Percentiles rank a stretch among this genome's conserved stretches.
Conservation (phyloP, 2,113 vertebrate genomes). For the Leucoraja erinaceus region DNA sequence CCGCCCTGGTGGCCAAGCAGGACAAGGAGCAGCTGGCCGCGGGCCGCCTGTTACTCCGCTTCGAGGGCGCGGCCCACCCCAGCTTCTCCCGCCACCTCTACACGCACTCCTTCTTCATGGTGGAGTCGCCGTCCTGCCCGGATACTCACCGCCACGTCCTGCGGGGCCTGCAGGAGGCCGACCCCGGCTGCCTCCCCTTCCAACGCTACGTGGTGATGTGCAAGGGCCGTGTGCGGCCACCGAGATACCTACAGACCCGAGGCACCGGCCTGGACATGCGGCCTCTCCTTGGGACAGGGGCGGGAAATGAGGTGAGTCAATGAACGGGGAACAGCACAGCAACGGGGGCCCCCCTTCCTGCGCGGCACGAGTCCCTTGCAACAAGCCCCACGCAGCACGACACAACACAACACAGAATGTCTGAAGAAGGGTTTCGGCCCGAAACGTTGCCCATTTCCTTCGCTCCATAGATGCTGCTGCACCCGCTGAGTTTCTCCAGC, state of each 20-base stretch:
- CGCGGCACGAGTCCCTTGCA: no score
- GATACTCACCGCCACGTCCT: constrained; percentile 32
- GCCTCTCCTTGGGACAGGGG: background rate
- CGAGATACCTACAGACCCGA: background rate
- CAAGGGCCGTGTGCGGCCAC: background rate
- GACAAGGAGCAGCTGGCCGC: background rate
- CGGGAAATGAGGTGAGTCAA: no score
- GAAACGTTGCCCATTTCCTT: no score
- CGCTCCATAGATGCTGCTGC: no score
- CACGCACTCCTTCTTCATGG: background rate
- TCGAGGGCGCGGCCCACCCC: background rate
- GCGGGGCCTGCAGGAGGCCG: background rate
- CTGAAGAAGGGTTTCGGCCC: no score
- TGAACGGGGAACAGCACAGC: no score
- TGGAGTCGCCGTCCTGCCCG: constrained; percentile 29
- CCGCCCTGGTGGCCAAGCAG: background rate
- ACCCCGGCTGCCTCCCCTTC: background rate
- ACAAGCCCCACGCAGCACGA: no score
- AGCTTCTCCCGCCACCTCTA: background rate
- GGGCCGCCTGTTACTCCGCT: background rate
- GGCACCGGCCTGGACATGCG: background rate
- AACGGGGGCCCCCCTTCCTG: no score
- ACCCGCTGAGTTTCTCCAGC: no score
- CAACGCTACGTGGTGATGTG: constrained; percentile 24
- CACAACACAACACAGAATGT: no score